phyloP scores from a whole-genome alignment of 1,140 invertebrate species.

The Caenorhabditis brenneri region DNA sequence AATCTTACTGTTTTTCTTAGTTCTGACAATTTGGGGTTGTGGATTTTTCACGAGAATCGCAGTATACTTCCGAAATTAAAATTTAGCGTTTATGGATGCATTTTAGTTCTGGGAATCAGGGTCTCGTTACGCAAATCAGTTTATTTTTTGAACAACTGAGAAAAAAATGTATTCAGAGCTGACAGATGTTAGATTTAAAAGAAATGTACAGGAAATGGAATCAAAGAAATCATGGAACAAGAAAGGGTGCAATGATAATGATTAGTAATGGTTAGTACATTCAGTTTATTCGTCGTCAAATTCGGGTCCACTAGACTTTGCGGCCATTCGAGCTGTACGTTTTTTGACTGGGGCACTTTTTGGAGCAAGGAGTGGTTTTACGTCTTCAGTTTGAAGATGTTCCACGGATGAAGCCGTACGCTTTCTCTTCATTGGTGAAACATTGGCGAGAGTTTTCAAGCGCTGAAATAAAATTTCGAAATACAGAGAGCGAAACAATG shows the following conservation, averaged over 20 bases:
- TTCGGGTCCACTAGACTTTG: background rate
- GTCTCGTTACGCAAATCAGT: too few relatives aligned
- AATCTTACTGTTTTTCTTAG: too few relatives aligned
- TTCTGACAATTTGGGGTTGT: too few relatives aligned
- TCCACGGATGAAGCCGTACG: conserved; percentile 7
- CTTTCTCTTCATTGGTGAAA: conserved; percentile 8
- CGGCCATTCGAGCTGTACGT: background rate
- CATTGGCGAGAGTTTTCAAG: background rate
- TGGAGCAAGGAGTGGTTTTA: background rate
- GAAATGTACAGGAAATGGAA: background rate
- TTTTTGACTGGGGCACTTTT: conserved; percentile 9
- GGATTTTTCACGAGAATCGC: too few relatives aligned
- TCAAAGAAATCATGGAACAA: conserved; percentile 19
- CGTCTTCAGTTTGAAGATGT: background rate
- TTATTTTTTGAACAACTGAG: too few relatives aligned
- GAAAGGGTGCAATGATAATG: background rate
- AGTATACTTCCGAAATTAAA: too few relatives aligned
- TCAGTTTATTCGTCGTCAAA: conserved; percentile 5
- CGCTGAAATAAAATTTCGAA: background rate
- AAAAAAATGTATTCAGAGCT: too few relatives aligned
- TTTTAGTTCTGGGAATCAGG: too few relatives aligned
- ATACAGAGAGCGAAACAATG: background rate
- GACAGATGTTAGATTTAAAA: background rate
- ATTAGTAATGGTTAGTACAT: background rate
- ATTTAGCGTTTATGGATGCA: too few relatives aligned